Conservation (phyloP, 2,888 invertebrate genomes). For the Rhyacophila evoluta region DNA sequence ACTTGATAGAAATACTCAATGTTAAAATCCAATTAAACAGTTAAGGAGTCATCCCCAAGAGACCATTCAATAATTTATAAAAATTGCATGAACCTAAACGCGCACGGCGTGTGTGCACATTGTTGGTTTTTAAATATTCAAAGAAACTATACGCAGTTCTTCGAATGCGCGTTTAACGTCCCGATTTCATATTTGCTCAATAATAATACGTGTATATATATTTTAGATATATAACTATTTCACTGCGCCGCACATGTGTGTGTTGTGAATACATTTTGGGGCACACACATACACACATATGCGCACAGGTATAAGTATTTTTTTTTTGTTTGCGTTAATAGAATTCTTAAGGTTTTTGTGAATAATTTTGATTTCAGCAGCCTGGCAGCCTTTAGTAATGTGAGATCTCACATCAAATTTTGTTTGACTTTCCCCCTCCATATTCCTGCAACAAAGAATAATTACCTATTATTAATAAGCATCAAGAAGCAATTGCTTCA, state of each 20-base stretch:
- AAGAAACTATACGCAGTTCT: slow-evolving; percentile 11
- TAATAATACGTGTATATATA: slow-evolving; percentile 32
- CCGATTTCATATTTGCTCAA: slow-evolving; percentile 18
- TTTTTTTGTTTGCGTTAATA: slow-evolving; percentile 31
- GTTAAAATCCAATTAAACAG: not conserved
- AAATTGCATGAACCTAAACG: not conserved
- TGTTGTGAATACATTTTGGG: not conserved
- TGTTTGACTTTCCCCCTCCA: slow-evolving; percentile 62
- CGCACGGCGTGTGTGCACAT: not conserved
- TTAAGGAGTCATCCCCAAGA: not conserved
- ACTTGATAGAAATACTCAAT: not conserved
- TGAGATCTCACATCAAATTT: slow-evolving; percentile 64
- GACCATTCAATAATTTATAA: slow-evolving; percentile 7
- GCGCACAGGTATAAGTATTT: not conserved
- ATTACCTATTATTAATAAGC: no score
- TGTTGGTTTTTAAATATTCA: not conserved
- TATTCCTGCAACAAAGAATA: slow-evolving; percentile 61
- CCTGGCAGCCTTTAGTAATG: slow-evolving; percentile 33
- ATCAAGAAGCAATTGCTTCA: no score
- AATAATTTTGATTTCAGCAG: not conserved
- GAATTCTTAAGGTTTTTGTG: slow-evolving; percentile 31
- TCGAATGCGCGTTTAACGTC: slow-evolving; percentile 3
- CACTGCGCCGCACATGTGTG: slow-evolving; percentile 52
- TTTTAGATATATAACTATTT: slow-evolving; percentile 37
- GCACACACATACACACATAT: not conserved